Conservation (phyloP, 2,888 invertebrate genomes). For the Parnassius glacialis region DNA sequence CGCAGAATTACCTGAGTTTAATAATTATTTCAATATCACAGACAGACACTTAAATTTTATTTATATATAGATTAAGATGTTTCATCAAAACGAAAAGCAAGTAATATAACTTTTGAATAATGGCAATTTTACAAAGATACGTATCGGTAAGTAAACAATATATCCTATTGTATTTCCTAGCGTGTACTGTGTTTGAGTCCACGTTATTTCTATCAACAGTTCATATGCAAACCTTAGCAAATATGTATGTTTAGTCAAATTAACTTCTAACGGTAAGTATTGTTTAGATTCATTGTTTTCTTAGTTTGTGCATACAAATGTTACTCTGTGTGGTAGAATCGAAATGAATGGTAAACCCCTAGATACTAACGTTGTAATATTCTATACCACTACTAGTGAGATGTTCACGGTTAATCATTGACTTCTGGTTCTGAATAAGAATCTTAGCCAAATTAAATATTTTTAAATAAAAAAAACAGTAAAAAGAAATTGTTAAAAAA, state of each 20-base stretch:
- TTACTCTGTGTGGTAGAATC: slow-evolving; percentile 17
- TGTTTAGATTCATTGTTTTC: slow-evolving; percentile 23
- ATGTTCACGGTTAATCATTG: no score
- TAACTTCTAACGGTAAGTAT: slow-evolving; percentile 21
- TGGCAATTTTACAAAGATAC: neutral
- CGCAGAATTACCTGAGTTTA: no score
- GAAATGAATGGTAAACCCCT: slow-evolving; percentile 13
- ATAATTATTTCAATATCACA: no score
- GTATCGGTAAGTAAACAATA: neutral
- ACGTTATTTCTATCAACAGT: slow-evolving; percentile 21
- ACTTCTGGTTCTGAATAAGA: no score
- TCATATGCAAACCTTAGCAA: slow-evolving; percentile 20
- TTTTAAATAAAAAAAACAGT: no score
- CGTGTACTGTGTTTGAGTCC: neutral
- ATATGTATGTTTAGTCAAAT: slow-evolving; percentile 28
- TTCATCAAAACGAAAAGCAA: no score
- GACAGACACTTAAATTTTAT: no score
- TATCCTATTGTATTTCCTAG: neutral
- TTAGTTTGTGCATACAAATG: slow-evolving; percentile 18
- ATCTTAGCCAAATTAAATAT: no score
- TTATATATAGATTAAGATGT: no score
- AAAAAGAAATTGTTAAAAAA: no score
- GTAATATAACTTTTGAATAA: neutral
- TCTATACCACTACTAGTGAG: no score
- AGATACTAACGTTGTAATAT: neutral